phyloP scores from a whole-genome alignment of 2,797 vertebrate species.

The Periparus ater region DNA sequence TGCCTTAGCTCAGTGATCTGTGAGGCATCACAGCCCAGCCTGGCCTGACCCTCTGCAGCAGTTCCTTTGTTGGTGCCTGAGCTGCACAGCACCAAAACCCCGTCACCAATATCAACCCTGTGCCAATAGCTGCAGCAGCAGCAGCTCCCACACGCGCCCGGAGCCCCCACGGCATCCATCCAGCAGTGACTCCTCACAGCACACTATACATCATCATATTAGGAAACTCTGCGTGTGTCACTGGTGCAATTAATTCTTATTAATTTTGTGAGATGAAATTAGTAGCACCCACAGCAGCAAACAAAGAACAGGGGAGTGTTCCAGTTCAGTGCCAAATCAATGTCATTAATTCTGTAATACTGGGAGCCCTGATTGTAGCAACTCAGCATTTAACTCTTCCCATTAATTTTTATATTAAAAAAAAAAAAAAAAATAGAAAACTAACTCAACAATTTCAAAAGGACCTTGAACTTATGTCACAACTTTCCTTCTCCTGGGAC shows the following conservation, averaged over 20 bases:
- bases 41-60: neutral
- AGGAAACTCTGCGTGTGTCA: conserved; percentile 58
- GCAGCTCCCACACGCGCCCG: neutral
- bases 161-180: conserved; percentile 6
- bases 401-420: conserved; percentile 73
- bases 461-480: conserved; percentile 64
- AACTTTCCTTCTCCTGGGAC: conserved; percentile 65
- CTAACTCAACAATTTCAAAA: conserved; percentile 61
- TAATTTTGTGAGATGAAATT: conserved; percentile 78
- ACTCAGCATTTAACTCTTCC: conserved; percentile 73
- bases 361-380: conserved; percentile 61
- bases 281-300: conserved; percentile 57
- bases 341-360: conserved; percentile 74
- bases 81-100: neutral
- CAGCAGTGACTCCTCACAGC: neutral
- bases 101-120: accelerated
- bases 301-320: conserved; percentile 54
- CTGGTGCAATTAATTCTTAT: conserved; percentile 73
- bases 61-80: accelerated
- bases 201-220: neutral
- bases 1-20: neutral
- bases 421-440: neutral
- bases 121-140: neutral
- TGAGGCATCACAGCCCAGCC: neutral
- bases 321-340: conserved; percentile 55